A percentile compares a stretch with the other conserved stretches of the same genome.
phyloP scores from a whole-genome alignment of 1,140 invertebrate genomes.

The Penaeus vannamei region DNA sequence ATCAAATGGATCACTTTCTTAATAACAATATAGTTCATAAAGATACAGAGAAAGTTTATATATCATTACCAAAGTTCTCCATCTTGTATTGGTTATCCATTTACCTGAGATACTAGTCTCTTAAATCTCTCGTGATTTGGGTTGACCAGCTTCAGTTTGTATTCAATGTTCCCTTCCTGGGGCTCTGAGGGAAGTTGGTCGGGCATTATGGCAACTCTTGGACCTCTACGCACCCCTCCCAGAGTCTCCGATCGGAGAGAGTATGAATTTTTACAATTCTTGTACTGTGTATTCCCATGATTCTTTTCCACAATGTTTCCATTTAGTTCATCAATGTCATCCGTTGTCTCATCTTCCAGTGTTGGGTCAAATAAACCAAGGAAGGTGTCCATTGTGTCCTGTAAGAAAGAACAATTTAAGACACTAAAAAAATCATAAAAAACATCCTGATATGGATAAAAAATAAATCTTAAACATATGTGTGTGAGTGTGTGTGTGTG shows the following conservation, averaged over 20 bases:
- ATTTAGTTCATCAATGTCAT: slow-evolving; percentile 61
- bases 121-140: slow-evolving; percentile 88
- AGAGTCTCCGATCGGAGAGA: not conserved
- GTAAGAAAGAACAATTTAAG: slow-evolving; percentile 35
- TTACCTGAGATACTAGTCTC: slow-evolving; percentile 88
- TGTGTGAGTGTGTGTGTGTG: too few species aligned
- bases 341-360: slow-evolving; percentile 67
- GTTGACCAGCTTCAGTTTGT: slow-evolving; percentile 90
- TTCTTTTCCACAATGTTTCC: slow-evolving; percentile 39
- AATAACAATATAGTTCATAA: not conserved
- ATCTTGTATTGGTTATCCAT: too few species aligned
- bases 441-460: not conserved
- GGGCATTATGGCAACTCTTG: slow-evolving; percentile 68
- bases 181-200: slow-evolving; percentile 86
- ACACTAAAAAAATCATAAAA: not conserved
- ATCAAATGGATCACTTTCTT: not conserved
- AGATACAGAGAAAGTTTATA: not conserved
- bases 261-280: not conserved
- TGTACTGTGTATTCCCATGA: not conserved
- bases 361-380: slow-evolving; percentile 69
- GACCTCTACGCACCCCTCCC: slow-evolving; percentile 44
- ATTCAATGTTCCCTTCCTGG: slow-evolving; percentile 92
- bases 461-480: too few species aligned
- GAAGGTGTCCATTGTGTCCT: slow-evolving; percentile 69
- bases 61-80: not conserved